Percentiles rank a stretch among this genome's conserved stretches.
phyloP scores from a whole-genome alignment of 2,797 vertebrate species.

The Bothrops alternatus region DNA sequence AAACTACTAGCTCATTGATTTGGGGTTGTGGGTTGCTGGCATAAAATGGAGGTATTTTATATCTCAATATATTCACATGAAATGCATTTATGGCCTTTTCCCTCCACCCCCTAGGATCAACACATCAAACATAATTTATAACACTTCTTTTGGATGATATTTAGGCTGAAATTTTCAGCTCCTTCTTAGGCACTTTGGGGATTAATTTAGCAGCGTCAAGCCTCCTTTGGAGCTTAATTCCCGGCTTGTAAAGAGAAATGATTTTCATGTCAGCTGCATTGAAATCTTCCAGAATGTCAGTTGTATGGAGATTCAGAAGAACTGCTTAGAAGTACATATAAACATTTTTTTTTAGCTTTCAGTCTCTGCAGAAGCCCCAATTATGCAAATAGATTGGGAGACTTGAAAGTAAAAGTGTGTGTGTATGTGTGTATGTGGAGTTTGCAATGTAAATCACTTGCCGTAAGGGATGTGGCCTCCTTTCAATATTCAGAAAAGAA shows the following conservation, averaged over 20 bases:
- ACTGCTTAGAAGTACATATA: background rate
- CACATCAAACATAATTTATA: constrained; percentile 57
- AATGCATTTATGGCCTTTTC: background rate
- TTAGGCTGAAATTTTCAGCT: constrained; percentile 63
- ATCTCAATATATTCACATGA: background rate
- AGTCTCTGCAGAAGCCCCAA: constrained; percentile 31
- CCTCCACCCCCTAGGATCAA: constrained; percentile 3
- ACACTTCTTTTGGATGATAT: constrained; percentile 58
- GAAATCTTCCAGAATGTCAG: constrained; percentile 56
- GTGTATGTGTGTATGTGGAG: constrained; percentile 1
- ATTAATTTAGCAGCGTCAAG: constrained; percentile 63
- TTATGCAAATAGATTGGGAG: constrained; percentile 40
- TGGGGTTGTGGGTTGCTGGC: background rate
- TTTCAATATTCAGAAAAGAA: constrained; percentile 36
- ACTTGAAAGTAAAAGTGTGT: constrained; percentile 49
- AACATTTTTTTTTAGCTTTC: background rate
- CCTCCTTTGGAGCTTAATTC: constrained; percentile 58
- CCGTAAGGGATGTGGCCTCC: constrained; percentile 52
- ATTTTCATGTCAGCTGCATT: constrained; percentile 59
- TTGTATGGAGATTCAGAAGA: constrained; percentile 53
- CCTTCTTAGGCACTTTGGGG: constrained; percentile 60
- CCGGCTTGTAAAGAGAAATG: constrained; percentile 59
- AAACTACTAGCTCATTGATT: background rate
- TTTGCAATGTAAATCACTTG: constrained; percentile 56
- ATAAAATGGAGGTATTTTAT: background rate